Base-by-base conservation (phyloP, 2,113 vertebrate genomes). In the Rhineura floridana region DNA sequence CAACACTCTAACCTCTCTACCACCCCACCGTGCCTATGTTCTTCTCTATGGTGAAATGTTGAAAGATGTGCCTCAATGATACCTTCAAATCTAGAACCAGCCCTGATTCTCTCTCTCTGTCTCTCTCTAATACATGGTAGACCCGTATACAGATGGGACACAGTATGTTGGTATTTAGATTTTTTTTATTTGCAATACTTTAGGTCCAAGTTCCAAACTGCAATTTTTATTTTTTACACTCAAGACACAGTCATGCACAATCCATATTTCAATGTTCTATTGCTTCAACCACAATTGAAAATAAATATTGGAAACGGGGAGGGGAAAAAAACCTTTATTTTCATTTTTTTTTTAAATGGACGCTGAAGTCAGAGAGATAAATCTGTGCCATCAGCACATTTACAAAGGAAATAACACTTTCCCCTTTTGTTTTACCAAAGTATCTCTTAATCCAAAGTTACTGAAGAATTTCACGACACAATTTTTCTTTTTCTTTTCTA, bases 171-270 rank as follows among this genome's bases (percentile, higher is more conserved):
- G 96, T 96, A 96, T 97, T 97, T 96, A 94, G 96, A 96, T 94
- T 94, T 97, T 94, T 97, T 97, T 97, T 97, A 97, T 97, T 97
- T 96, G 96, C 96, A 97, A 97, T 97, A 97, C 96, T 97, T 98
- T 98, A 98, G 98, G 97, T 98, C 98, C 98, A 98, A 97, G 98
- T 98, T 98, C 98, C 97, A 98, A 98, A 98, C 98, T 98, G 98
- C 97, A 97, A 36, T 73, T 21, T 42, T 73, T 73, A 36, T 73
- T 98, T 98, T 97, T 98, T 98, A 99, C 98, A 99, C 98, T 99
- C 98, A 98, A 99, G 98, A 99, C 98, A 99, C 98, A 98, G 97
- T 98, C 98, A 99, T 99, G 98, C 98, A 99, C 98, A 98, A 98
- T 98, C 98, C 98, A 98, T 98, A 98, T 97, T 98, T 98, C 98